Evolutionary conservation across 2,888 invertebrate species (phyloP), one percentile per base, ranked within the genome.

Genomic region (Hydrotaea cyrtoneurina): DNA sequence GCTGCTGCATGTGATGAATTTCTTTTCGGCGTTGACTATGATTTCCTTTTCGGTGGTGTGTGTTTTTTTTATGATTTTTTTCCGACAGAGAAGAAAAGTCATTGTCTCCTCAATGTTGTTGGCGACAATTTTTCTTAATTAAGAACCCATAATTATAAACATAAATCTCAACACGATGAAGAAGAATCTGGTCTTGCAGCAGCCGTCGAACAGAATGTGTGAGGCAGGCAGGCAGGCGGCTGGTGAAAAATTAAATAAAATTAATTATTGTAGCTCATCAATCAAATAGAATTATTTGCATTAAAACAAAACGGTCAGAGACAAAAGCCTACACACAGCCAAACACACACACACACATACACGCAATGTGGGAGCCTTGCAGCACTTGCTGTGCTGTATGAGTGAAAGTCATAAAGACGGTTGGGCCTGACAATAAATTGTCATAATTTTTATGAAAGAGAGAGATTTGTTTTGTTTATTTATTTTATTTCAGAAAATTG

Each of bases 231-330:
- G 5, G 53, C 53, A 26, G 5, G 43, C 3, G 15, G 43, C 46
- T 43, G 46, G 5, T 46, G 46, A 10, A 46, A 46, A 21, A 19
- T 17, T 46, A 36, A 50, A 59, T 78, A 83, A 88, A 89, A 89
- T 89, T 90, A 90, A 90, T 89, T 89, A 90, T 88, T 87, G 86
- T 89, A 89, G 88, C 91, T 89, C 90, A 90, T 90, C 90, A 90
- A 91, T 91, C 90, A 89, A 76, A 87, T 84, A 86, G 86, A 87
- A 87, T 89, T 89, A 89, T 90, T 89, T 80, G 66, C 69, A 55
- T 73, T 73, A 7, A 69, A 55, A 36, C n/a, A 15, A 62, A 62
- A 62, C 23, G 31, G 4, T 3, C 7, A 43, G 31, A 31, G 31
- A 31, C 31, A 31, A 31, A 31, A 31, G 17, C 17, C 23, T 59